Evolutionary conservation across 2,888 invertebrate genomes (phyloP), one percentile per base, ranked within the genome.

Genomic region (Tinea semifulvella): DNA sequence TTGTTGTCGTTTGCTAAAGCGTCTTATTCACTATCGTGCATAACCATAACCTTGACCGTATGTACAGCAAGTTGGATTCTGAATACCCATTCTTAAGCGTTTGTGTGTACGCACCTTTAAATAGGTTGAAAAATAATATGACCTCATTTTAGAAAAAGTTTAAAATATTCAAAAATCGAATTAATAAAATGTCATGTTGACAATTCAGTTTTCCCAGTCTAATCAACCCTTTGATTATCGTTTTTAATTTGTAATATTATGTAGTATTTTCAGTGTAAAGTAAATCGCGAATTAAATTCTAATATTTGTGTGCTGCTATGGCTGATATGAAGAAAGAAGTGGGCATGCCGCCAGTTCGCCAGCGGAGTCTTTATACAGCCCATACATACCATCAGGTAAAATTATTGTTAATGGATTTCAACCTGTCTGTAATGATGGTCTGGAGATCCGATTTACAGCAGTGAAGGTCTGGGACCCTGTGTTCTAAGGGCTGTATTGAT

Each of bases 281-380:
- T 31, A 7, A 31, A 38, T 38, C n/a, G 18, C 38, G 10, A 6
- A 38, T 17, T 17, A 38, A 17, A 18, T 38, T 38, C 38, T 19
- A 19, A 38, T 18, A 19, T 17, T 38, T 14, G 2, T 16, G 13
- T 14, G 36, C 36, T 36, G 19, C 38, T 17, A 38, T 17, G 17
- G 17, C 75, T 63, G 81, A 81, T 61, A 79, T 71, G 67, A 68
- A 80, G 57, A 80, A 80, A 57, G 79, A 81, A 52, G 67, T 66
- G 50, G 62, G 63, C 47, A 71, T 79, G 62, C n/a, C n/a, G n/a
- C 75, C 84, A 25, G 81, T 85, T 53, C 82, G 88, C 50, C 87
- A 87, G 7, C 80, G 88, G 53, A 88, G 88, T 66, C 84, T 88
- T 45, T 88, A 88, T 57, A 86, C 88, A 39, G 84, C 87, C 46